A percentile compares a stretch with the other conserved stretches of the same genome.
These are phyloP conservation scores for Pollimyrus isidori DNA, from an alignment of 2,113 vertebrate genomes.

Conservation along the genomic window DNA sequence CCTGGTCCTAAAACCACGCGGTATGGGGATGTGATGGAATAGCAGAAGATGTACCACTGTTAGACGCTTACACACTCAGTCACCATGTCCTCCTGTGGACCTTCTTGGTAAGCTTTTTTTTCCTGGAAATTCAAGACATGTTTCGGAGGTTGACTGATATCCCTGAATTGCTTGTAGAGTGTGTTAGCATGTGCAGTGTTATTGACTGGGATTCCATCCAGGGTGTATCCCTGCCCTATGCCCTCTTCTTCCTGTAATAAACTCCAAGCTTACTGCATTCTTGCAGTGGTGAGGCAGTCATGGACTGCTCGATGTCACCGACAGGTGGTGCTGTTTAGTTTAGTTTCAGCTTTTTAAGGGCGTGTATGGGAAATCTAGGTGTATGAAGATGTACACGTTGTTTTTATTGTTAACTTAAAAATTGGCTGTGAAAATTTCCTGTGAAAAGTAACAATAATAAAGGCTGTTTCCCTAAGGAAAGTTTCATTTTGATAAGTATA, in stretches of 20 bases:
- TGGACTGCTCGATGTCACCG: neutral
- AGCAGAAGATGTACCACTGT: neutral
- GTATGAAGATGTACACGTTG: neutral
- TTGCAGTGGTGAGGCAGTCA: neutral
- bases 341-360: neutral
- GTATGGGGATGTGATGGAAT: conserved; percentile 61
- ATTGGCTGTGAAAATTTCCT: too few species aligned
- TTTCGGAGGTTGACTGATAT: neutral
- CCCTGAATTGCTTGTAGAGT: neutral
- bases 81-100: neutral
- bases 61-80: neutral
- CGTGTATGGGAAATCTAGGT: neutral
- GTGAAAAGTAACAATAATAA: neutral
- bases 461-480: neutral
- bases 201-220: neutral
- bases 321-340: neutral
- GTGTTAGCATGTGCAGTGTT: neutral
- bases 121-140: neutral
- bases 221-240: neutral
- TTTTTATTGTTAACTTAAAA: neutral
- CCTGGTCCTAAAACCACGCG: conserved; percentile 44
- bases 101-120: neutral
- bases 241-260: neutral
- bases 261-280: neutral
- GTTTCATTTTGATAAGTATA: neutral